These are phyloP conservation scores for Zosterops borbonicus DNA, from an alignment of 2,113 vertebrate species.

Conservation along the genomic window DNA sequence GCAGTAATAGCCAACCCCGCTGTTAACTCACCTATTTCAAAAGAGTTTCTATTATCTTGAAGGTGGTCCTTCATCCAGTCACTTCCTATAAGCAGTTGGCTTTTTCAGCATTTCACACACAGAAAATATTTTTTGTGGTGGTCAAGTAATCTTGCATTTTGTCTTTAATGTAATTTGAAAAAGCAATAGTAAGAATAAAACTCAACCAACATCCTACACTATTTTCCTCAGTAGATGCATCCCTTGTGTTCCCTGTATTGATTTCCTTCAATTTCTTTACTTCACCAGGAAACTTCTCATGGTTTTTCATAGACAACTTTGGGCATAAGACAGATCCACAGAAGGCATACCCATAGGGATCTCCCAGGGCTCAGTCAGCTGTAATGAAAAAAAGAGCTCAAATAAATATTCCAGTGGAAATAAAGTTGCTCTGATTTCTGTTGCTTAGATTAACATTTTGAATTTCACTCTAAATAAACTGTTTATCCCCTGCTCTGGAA, in stretches of 20 bases:
- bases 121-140: background rate
- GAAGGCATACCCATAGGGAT: background rate
- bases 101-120: background rate
- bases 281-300: background rate
- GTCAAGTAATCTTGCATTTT: background rate
- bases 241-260: background rate
- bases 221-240: background rate
- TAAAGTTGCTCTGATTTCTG: background rate
- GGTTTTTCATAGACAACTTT: background rate
- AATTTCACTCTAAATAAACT: background rate
- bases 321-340: background rate
- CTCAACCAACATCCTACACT: background rate
- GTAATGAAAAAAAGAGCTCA: background rate
- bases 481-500: background rate
- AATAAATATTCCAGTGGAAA: background rate
- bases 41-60: background rate
- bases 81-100: background rate
- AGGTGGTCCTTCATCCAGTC: background rate
- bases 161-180: background rate
- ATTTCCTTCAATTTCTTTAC: background rate
- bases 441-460: background rate
- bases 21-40: background rate
- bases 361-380: background rate
- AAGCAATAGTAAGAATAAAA: background rate
- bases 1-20: background rate